phyloP scores from a whole-genome alignment of 2,888 invertebrate species.

The Hyposoter dolosus region DNA sequence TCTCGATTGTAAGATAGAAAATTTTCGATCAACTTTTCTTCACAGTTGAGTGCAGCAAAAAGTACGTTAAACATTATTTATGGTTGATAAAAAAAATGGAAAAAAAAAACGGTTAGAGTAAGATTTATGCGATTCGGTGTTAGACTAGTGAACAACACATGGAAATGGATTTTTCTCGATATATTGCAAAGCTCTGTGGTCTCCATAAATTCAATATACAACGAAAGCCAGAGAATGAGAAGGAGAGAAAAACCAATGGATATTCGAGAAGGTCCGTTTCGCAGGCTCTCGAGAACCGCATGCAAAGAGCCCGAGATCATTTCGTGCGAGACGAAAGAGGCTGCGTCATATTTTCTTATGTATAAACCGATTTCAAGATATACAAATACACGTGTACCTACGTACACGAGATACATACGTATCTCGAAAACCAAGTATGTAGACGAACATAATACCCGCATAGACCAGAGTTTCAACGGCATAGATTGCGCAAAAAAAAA shows the following conservation, averaged over 20 bases:
- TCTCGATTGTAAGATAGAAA: not conserved
- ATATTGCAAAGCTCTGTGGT: slow-evolving; percentile 37
- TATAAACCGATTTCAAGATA: slow-evolving; percentile 9
- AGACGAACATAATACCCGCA: slow-evolving; percentile 10
- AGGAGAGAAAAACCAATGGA: slow-evolving; percentile 41
- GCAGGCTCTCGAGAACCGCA: slow-evolving; percentile 50
- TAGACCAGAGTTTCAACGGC: slow-evolving; percentile 14
- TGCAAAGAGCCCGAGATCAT: slow-evolving; percentile 33
- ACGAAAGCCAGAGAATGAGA: slow-evolving; percentile 8
- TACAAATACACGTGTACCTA: slow-evolving; percentile 18
- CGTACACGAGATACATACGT: too few species aligned
- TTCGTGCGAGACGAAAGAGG: slow-evolving; percentile 39
- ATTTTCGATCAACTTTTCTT: slow-evolving; percentile 6
- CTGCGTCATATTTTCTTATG: slow-evolving; percentile 49
- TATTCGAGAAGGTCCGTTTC: slow-evolving; percentile 62
- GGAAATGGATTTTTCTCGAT: not conserved
- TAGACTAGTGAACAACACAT: not conserved
- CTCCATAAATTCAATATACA: slow-evolving; percentile 46
- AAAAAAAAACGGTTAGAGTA: not conserved
- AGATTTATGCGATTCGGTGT: not conserved
- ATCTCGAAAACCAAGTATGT: not conserved
- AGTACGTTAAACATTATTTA: not conserved
- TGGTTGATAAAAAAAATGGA: not conserved
- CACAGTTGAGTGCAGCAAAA: not conserved
- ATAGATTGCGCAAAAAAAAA: slow-evolving; percentile 47